phyloP scores from a whole-genome alignment of 1,140 invertebrate genomes.

The Diorhabda sublineata region DNA sequence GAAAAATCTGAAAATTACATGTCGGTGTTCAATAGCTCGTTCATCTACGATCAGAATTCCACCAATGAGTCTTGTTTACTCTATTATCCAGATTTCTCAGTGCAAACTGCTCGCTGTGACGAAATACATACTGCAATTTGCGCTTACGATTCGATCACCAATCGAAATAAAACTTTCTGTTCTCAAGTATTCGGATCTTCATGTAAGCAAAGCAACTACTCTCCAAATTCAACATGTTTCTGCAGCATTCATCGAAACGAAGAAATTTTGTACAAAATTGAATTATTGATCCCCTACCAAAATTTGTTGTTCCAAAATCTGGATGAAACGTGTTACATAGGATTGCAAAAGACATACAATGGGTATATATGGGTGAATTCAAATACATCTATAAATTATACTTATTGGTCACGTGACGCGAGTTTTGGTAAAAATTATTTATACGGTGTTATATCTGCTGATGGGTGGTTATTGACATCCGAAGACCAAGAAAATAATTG shows the following conservation, averaged over 20 bases:
- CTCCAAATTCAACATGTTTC: constrained; percentile 22
- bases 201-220: constrained; percentile 24
- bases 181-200: constrained; percentile 2
- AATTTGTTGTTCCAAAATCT: constrained; percentile 20
- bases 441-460: constrained; percentile 18
- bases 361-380: constrained; percentile 16
- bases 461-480: constrained; percentile 24
- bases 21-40: no score
- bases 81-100: no score
- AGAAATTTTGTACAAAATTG: neutral
- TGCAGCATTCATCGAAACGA: constrained; percentile 15
- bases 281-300: constrained; percentile 25
- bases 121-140: constrained; percentile 22
- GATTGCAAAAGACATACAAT: constrained; percentile 15
- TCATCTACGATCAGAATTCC: no score
- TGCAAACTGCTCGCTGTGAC: constrained; percentile 24
- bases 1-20: constrained; percentile 2
- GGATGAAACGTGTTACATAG: constrained; percentile 20
- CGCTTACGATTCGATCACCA: constrained; percentile 18
- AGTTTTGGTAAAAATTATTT: constrained; percentile 7
- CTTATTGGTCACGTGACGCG: constrained; percentile 20
- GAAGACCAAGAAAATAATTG: constrained; percentile 6
- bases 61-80: no score
- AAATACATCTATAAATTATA: constrained; percentile 20
- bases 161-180: constrained; percentile 21